Base-by-base conservation (phyloP, 2,888 invertebrate genomes). In the Drosophila niveifrons region DNA sequence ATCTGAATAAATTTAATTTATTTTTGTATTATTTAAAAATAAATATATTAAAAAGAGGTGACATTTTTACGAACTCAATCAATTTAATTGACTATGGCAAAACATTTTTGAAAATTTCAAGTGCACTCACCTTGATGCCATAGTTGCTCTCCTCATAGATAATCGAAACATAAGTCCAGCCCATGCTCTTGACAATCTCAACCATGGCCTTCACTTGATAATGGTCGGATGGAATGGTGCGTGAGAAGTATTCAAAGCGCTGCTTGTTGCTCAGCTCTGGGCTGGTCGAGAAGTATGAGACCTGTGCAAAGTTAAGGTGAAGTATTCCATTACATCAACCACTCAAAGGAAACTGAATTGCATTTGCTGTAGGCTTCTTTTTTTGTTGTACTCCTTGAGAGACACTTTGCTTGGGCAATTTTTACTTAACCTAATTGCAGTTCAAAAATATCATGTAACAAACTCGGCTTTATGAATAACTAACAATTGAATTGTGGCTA, bases 81-180 rank as follows among this genome's bases (percentile, higher is more conserved):
- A 23, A 23, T 6, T 23, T 23, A 23, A 6, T 23, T 23, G 23
- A 3, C 23, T 23, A 1, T 1, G 23, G 6, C 23, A 23, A 23
- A 23, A 23, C 23, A 23, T 23, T 23, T 23, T 23, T 23, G 23
- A 23, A 23, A 23, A 23, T 23, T 23, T 23, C 23, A 23, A 23
- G 6, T 23, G 15, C 4, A 90, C 92, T 92, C 90, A 97, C 98
- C 95, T 98, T 97, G 74, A 98, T 97, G 7, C 98, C 98, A 89
- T 98, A 98, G 93, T 97, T 98, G 66, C 98, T 98, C 92, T 98
- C 98, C 92, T 98, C 98, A 91, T 98, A 98, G 76, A 98, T 96
- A 82, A 98, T 97, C 56, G 98, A 98, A 17, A 98, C 96, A 93
- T 98, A 98, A 74, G 96, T 97, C 98, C 98, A 98, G 51, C 95